Evolutionary conservation across 2,888 invertebrate genomes (phyloP).

Genomic region (Lutraria lutraria): DNA sequence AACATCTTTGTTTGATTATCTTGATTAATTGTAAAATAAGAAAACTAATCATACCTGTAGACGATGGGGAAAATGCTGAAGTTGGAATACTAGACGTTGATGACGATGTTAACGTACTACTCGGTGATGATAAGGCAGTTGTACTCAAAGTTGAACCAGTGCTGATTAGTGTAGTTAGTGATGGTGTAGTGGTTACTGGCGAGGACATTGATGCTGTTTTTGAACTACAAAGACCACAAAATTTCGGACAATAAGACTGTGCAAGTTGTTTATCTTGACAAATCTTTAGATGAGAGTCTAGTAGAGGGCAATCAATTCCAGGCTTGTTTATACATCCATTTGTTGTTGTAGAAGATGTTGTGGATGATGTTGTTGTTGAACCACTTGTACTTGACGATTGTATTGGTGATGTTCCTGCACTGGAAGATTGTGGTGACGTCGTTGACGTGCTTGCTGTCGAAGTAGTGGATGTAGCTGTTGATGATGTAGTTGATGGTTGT

Average conservation of each 20-base stretch:
- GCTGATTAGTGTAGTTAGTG: neutral
- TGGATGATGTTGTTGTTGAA: constrained; percentile 16
- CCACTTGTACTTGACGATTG: neutral
- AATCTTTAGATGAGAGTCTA: constrained; percentile 52
- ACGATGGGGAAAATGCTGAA: constrained; percentile 20
- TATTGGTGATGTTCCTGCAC: neutral
- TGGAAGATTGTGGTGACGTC: neutral
- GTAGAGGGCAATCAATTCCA: constrained; percentile 61
- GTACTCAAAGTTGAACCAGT: constrained; percentile 6
- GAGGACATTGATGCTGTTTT: constrained; percentile 26
- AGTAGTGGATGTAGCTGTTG: constrained; percentile 4
- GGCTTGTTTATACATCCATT: constrained; percentile 51
- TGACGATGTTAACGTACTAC: neutral
- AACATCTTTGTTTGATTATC: no score
- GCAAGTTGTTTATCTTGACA: constrained; percentile 51
- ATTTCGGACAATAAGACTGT: constrained; percentile 55
- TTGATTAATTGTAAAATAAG: no score
- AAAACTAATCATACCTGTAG: neutral
- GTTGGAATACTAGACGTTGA: neutral
- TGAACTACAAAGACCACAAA: constrained; percentile 60
- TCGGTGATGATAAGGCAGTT: neutral
- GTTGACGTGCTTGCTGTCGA: constrained; percentile 1
- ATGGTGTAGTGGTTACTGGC: constrained; percentile 13
- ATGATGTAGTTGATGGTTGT: neutral
- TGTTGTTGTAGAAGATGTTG: constrained; percentile 16